Evolutionary conservation across 2,113 vertebrate genomes (phyloP), one percentile per base, ranked within the genome.

Genomic region (Mohoua ochrocephala): DNA sequence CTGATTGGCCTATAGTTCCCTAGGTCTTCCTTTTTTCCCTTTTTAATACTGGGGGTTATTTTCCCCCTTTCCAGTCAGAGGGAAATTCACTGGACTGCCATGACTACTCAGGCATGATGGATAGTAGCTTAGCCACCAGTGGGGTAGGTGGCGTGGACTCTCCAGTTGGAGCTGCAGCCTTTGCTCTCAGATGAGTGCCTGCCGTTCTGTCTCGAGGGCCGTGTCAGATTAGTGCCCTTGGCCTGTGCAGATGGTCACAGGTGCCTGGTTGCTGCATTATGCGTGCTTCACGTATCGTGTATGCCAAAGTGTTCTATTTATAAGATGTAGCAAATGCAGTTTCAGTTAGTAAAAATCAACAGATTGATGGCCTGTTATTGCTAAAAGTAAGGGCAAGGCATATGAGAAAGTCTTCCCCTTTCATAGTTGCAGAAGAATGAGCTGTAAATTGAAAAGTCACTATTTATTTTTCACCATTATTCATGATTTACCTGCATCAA

Each of bases 221-320:
- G 6, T 7, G 30, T 41, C 47, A 39, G 65, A 59, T 16, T 9
- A 0, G 2, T 60, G 53, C 15, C n/a, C n/a, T 47, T 27, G 26
- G 26, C 39, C 45, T 37, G n/a, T 37, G 41, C 26, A 24, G 26
- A 28, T 42, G 27, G 22, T 24, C 75, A 68, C 18, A 42, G 26
- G 13, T 42, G 15, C 17, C 18, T 35, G 30, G 8, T 11, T 75
- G 30, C 44, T 81, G 35, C 22, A 11, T 75, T 91, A 61, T 33
- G 22, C 0, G 0, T 44, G 27, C 28, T 56, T 91, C 42, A n/a
- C 0, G 0, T 42, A 15, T 7, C 13, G 37, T 5, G 3, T 26
- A 13, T 31, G 30, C 37, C 17, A 57, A 15, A 5, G 13, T 35
- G 11, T 74, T 81, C 33, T 54, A 27, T 65, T 67, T 82, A 9